Evolutionary conservation across 1,140 invertebrate genomes (phyloP), one percentile per base, ranked within the genome.

Genomic region (Delia radicum): DNA sequence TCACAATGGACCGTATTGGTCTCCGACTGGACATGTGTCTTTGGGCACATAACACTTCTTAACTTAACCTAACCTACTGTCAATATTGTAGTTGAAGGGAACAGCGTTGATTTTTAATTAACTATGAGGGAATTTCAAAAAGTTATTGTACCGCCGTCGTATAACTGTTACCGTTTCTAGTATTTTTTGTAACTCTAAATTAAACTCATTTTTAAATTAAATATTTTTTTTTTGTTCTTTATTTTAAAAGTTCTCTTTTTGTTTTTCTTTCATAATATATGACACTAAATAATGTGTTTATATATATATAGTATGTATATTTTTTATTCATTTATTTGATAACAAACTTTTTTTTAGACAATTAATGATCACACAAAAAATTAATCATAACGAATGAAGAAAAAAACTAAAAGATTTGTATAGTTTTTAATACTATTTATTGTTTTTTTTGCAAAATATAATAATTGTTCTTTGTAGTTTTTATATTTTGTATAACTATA

Each of bases 291-390:
- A 73, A 48, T 61, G 48, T 48, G 72, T 69, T 33, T 69, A 69
- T 69, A 48, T 73, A 73, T 28, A 73, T 55, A 46, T 55, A 73
- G 4, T n/a, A 42, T 73, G 72, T 73, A 18, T 55, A 28, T 55
- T 15, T 73, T 27, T 48, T 65, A 26, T 74, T 71, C 28, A n/a
- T 75, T 75, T 75, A 55, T 72, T 75, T 31, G 63, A 67, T 67
- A 69, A 69, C 65, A 69, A 69, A 69, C 21, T 69, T 69, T 18
- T n/a, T n/a, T 67, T 67, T 67, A 67, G 48, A 55, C 48, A 55
- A 55, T 55, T 55, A 55, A 55, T n/a, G 27, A 31, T 29, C 13
- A 31, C 31, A 21, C 18, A 55, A 55, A 55, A 55, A 24, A 55
- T 55, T 21, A 55, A 21, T 21, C 28, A 69, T 37, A 28, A 69